phyloP scores from a whole-genome alignment of 2,797 vertebrate genomes.

The Chaetodon trifasciatus region DNA sequence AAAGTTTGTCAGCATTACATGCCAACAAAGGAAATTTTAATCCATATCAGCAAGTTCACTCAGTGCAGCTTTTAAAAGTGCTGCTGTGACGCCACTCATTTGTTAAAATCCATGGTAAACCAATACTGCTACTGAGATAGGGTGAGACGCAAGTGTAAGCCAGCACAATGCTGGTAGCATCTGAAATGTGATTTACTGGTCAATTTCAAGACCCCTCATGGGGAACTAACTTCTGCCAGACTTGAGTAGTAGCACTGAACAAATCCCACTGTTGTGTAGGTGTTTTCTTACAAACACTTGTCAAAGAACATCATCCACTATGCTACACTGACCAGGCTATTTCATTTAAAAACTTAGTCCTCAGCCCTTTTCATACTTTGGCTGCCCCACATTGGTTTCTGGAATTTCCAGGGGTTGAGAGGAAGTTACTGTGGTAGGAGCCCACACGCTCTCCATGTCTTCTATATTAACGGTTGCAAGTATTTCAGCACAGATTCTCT shows the following conservation, averaged over 20 bases:
- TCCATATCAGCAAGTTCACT: constrained; percentile 44
- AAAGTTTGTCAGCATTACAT: constrained; percentile 44
- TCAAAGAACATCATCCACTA: constrained; percentile 6
- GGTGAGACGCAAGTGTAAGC: not conserved
- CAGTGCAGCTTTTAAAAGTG: constrained; percentile 3
- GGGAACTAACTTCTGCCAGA: constrained; percentile 4
- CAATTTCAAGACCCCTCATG: not conserved
- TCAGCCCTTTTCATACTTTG: constrained; percentile 31
- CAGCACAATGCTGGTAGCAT: not conserved
- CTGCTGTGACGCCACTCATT: constrained; percentile 12
- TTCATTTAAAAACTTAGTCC: constrained; percentile 7
- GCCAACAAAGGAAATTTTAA: constrained; percentile 34
- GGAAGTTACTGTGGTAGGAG: constrained; percentile 24
- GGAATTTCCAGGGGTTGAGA: constrained; percentile 15
- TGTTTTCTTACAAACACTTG: not conserved
- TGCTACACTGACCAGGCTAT: not conserved
- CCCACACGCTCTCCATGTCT: constrained; percentile 33
- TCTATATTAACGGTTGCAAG: not conserved
- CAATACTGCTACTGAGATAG: not conserved
- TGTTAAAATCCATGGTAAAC: constrained; percentile 12
- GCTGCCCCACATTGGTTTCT: constrained; percentile 10
- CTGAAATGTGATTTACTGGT: constrained; percentile 12
- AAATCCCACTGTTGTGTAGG: not conserved
- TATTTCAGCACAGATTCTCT: constrained; percentile 5
- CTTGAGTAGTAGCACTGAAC: not conserved